These are phyloP conservation scores for Erannis defoliaria DNA, from an alignment of 2,888 invertebrate genomes.

Conservation along the genomic window DNA sequence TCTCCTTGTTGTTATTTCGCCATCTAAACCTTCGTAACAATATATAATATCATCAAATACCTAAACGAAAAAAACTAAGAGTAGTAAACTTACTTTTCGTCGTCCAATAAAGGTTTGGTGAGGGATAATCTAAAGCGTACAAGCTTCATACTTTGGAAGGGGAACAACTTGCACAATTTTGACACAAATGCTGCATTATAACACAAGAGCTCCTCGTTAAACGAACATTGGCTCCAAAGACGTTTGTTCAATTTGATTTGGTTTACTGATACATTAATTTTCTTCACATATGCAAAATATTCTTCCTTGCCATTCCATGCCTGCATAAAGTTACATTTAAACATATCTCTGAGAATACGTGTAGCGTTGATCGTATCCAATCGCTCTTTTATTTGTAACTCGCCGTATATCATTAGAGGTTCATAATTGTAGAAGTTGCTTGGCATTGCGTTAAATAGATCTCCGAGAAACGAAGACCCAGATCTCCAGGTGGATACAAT, in stretches of 20 bases:
- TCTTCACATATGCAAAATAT: slow-evolving; percentile 4
- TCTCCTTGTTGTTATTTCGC: too few relatives aligned
- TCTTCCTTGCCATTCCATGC: background rate
- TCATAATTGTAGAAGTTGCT: slow-evolving; percentile 13
- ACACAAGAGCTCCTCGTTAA: background rate
- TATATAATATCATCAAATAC: too few relatives aligned
- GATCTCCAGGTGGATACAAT: slow-evolving; percentile 11
- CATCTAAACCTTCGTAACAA: too few relatives aligned
- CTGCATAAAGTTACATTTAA: slow-evolving; percentile 1
- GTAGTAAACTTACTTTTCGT: slow-evolving; percentile 7
- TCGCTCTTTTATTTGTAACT: background rate
- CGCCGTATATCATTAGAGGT: slow-evolving; percentile 2
- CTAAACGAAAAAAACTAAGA: too few relatives aligned
- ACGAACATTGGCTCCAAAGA: slow-evolving; percentile 1
- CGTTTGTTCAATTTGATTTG: slow-evolving; percentile 1
- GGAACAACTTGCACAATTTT: slow-evolving; percentile 1
- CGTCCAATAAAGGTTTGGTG: background rate
- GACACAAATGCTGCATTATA: slow-evolving; percentile 4
- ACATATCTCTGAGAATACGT: slow-evolving; percentile 4
- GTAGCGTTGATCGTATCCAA: background rate
- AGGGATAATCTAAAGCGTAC: background rate
- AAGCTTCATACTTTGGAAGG: slow-evolving; percentile 3
- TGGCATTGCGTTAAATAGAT: background rate
- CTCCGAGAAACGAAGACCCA: slow-evolving; percentile 6
- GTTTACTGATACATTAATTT: background rate